Percentiles rank a stretch among this genome's conserved stretches.
phyloP scores from a whole-genome alignment of 2,888 invertebrate genomes.

The Drosophila hawaiiensis region DNA sequence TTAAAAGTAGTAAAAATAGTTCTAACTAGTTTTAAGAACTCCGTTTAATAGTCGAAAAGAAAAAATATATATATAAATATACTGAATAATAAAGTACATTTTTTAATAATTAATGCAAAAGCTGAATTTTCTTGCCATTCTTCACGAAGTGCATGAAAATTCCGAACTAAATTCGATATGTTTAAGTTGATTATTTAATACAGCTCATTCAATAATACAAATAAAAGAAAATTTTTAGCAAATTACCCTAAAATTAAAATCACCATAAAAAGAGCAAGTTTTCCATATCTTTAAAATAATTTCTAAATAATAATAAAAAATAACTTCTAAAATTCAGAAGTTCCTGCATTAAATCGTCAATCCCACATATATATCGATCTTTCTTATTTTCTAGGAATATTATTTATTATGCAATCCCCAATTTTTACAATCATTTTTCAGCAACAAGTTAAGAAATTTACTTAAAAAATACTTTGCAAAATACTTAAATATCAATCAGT shows the following conservation, averaged over 20 bases:
- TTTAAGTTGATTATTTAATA: not conserved
- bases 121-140: too few species aligned
- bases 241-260: not conserved
- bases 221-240: too few species aligned
- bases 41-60: not conserved
- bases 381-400: not conserved
- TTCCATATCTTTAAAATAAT: not conserved
- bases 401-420: too few species aligned
- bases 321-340: not conserved
- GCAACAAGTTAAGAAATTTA: not conserved
- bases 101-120: not conserved
- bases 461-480: not conserved
- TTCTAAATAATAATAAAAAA: fast-evolving
- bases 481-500: not conserved
- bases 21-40: not conserved
- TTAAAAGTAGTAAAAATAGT: not conserved
- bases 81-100: not conserved
- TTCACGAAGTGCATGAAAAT: not conserved
- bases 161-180: not conserved
- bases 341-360: too few species aligned
- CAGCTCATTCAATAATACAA: not conserved
- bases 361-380: fast-evolving
- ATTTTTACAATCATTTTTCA: too few species aligned
- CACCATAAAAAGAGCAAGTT: not conserved
- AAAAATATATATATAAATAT: not conserved